A percentile compares a stretch with the other conserved stretches of the same genome.
These are phyloP conservation scores for Paelopatides confundens DNA, from an alignment of 53 echinoderm and acorn worm genomes.

Conservation along the genomic window DNA sequence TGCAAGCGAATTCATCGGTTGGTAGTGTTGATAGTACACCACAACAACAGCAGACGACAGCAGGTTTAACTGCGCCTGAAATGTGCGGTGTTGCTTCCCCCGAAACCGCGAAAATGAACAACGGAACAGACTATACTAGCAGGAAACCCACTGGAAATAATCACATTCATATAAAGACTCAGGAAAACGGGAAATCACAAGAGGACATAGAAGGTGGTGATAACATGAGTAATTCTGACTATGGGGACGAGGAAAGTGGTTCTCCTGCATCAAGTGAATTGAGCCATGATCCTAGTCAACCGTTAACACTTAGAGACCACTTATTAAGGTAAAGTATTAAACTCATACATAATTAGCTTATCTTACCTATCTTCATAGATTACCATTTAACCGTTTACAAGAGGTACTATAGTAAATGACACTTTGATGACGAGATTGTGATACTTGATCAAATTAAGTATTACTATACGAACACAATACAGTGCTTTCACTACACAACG, in stretches of 20 bases:
- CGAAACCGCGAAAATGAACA: slow-evolving; percentile 47
- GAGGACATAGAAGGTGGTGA: slow-evolving; percentile 37
- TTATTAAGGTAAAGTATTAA: slow-evolving; percentile 70
- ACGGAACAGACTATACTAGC: background rate
- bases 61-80: slow-evolving; percentile 29
- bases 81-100: slow-evolving; percentile 38
- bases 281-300: slow-evolving; percentile 49
- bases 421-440: background rate
- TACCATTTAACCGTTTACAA: slow-evolving; percentile 10
- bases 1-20: slow-evolving; percentile 16
- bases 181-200: slow-evolving; percentile 10
- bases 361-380: slow-evolving; percentile 19
- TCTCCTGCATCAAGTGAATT: slow-evolving; percentile 42
- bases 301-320: slow-evolving; percentile 69
- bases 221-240: slow-evolving; percentile 53
- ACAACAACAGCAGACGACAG: slow-evolving; percentile 20
- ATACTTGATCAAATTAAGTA: background rate
- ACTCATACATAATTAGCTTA: slow-evolving; percentile 10
- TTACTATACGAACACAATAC: background rate
- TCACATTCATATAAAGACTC: slow-evolving; percentile 13
- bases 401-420: background rate
- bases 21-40: background rate
- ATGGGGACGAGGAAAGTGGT: slow-evolving; percentile 59
- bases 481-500: background rate
- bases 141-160: background rate